phyloP scores from a whole-genome alignment of 2,888 invertebrate genomes.

The Hypomecis atomaria region DNA sequence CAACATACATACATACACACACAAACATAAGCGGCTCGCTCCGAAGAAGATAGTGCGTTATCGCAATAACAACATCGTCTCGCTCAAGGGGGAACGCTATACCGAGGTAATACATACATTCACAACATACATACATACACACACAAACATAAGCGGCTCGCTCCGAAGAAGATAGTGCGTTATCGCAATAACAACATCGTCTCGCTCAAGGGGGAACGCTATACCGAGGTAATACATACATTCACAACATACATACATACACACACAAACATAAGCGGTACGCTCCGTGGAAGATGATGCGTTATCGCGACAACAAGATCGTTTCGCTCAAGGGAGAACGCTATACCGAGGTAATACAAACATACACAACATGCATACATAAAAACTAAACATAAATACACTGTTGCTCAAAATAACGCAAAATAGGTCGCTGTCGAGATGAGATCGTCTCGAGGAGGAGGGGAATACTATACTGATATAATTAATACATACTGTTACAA shows the following conservation, averaged over 20 bases:
- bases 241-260: no score
- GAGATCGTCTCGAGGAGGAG: slow-evolving; percentile 97
- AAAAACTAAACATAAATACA: slow-evolving; percentile 90
- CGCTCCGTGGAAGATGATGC: slow-evolving; percentile 95
- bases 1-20: no score
- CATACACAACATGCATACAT: no score
- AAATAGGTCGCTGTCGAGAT: slow-evolving; percentile 96
- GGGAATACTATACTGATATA: slow-evolving; percentile 95
- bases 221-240: slow-evolving; percentile 87
- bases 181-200: slow-evolving; percentile 98
- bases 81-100: slow-evolving; percentile 96
- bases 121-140: no score
- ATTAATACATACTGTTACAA: no score
- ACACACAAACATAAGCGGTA: slow-evolving; percentile 89
- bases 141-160: slow-evolving; percentile 95
- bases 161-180: slow-evolving; percentile 96
- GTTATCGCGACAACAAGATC: slow-evolving; percentile 97
- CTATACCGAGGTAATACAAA: slow-evolving; percentile 89
- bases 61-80: slow-evolving; percentile 97
- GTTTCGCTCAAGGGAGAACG: slow-evolving; percentile 97
- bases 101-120: slow-evolving; percentile 86
- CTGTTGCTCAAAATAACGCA: slow-evolving; percentile 93
- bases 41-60: slow-evolving; percentile 97
- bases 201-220: slow-evolving; percentile 96
- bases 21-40: slow-evolving; percentile 94